These are phyloP conservation scores for Penaeus indicus DNA, from an alignment of 1,140 invertebrate species.

Conservation along the genomic window DNA sequence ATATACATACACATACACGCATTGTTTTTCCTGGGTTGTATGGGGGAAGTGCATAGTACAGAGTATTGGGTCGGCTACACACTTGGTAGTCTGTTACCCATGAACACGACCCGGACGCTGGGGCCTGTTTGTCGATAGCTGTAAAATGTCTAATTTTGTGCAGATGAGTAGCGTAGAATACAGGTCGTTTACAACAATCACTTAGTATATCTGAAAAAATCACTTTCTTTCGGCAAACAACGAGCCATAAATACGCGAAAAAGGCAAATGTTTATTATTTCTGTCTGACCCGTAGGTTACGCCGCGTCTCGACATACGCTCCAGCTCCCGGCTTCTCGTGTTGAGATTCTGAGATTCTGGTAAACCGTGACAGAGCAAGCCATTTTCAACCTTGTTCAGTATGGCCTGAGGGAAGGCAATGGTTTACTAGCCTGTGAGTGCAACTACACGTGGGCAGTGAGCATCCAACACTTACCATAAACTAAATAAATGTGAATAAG, in stretches of 20 bases:
- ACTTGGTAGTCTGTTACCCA: slow-evolving; percentile 50
- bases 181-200: slow-evolving; percentile 11
- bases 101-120: slow-evolving; percentile 18
- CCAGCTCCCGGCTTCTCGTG: not conserved
- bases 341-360: slow-evolving; percentile 28
- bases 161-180: slow-evolving; percentile 36
- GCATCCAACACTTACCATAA: no score
- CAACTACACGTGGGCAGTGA: no score
- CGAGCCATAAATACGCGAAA: no score
- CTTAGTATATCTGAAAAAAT: not conserved
- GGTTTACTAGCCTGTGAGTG: no score
- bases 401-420: not conserved
- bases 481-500: no score
- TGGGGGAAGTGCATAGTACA: slow-evolving; percentile 19
- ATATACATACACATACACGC: no score
- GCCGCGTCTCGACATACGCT: not conserved
- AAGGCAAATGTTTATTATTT: no score
- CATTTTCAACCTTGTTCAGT: slow-evolving; percentile 24
- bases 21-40: not conserved
- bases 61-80: slow-evolving; percentile 31
- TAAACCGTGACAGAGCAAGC: slow-evolving; percentile 28
- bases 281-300: no score
- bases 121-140: slow-evolving; percentile 41
- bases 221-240: no score
- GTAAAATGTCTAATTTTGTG: slow-evolving; percentile 32